Evolutionary conservation across 2,888 invertebrate species (phyloP), one percentile per base, ranked within the genome.

Genomic region (Drosophila leonis): DNA sequence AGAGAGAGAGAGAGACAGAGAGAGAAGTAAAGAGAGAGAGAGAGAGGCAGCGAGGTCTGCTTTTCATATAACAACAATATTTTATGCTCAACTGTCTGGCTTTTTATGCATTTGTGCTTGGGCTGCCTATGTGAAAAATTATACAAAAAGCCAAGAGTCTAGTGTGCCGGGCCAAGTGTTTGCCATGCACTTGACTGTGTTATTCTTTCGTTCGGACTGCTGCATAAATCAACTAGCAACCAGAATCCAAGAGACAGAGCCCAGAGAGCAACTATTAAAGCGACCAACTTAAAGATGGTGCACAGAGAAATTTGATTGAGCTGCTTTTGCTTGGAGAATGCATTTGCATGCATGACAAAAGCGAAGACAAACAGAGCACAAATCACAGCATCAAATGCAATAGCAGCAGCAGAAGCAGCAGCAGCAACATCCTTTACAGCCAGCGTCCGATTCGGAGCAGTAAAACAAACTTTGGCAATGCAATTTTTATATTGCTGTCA

Each of bases 41-140:
- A n/a, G 35, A 35, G 15, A 35, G 42, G n/a, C 4, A 24, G 31
- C n/a, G 29, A 39, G 54, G 42, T 12, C 90, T 84, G 90, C 88
- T 80, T 84, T 84, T 84, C 90, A 84, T 84, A 88, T 90, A 90
- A 88, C 84, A 90, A 85, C 84, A 85, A 90, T 90, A 88, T 90
- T 90, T 85, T 85, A 85, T 85, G 88, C 84, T 90, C 90, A 90
- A 83, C 84, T 85, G 84, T 90, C 84, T 85, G 90, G 88, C 90
- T 90, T 85, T 85, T 85, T 85, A 90, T 90, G 86, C 90, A 90
- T 88, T 85, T 89, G 70, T 82, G 85, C 69, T 68, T n/a, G 24
- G 84, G 66, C 59, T 82, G 90, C 88, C 84, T 90, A 85, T 90
- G 67, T 90, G 83, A 84, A 88, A 90, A 90, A 84, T 84, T 90